Evolutionary conservation across 2,797 vertebrate genomes (phyloP).

Genomic region (Eulemur mongoz): DNA sequence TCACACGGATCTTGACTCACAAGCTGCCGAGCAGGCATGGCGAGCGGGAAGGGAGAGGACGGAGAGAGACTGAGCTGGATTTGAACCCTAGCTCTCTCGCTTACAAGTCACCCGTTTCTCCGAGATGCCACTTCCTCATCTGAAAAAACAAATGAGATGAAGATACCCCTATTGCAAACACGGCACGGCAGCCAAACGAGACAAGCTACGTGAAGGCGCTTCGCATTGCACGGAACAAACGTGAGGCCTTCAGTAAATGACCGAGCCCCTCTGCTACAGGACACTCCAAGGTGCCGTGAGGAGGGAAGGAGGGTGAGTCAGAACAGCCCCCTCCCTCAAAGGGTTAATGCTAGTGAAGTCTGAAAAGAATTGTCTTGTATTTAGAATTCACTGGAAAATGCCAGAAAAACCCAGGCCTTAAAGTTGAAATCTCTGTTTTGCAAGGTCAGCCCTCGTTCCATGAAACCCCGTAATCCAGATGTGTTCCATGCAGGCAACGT

Average conservation of each 20-base stretch:
- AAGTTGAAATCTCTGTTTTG: neutral
- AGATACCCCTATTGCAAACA: neutral
- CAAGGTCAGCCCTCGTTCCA: neutral
- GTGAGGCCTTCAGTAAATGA: neutral
- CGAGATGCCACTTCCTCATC: neutral
- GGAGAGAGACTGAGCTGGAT: too few relatives aligned
- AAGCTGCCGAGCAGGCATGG: neutral
- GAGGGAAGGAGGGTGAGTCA: neutral
- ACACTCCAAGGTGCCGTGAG: neutral
- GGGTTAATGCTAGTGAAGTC: neutral
- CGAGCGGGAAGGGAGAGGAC: rapidly evolving
- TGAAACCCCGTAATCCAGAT: neutral
- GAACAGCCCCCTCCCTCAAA: neutral
- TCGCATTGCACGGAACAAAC: neutral
- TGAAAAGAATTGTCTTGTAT: neutral
- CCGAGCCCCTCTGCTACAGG: neutral
- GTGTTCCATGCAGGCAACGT: neutral
- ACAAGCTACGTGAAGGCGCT: rapidly evolving
- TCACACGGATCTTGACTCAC: neutral
- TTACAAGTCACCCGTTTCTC: neutral
- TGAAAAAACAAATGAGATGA: neutral
- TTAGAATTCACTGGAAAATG: neutral
- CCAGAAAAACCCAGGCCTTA: neutral
- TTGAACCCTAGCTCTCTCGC: neutral
- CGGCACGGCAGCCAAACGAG: neutral